Evolutionary conservation across 2,888 invertebrate genomes (phyloP).

Genomic region (Arge pagana): DNA sequence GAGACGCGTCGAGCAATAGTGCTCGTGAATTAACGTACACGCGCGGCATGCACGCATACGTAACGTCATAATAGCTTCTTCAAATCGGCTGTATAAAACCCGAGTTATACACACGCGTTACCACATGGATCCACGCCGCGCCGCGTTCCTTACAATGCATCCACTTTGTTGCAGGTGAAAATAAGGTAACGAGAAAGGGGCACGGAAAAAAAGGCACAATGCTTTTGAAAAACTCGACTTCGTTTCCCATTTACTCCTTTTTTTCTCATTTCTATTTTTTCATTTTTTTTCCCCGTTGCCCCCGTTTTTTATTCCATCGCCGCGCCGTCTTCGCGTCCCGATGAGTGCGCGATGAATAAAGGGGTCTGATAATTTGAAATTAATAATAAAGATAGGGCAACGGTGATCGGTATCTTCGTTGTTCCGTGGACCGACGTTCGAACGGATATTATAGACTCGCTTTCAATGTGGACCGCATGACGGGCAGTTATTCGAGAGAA

Average conservation of each 20-base stretch:
- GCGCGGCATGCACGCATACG: too few species aligned
- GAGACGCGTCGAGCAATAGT: slow-evolving; percentile 1
- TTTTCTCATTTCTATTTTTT: not conserved
- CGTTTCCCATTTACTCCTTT: too few species aligned
- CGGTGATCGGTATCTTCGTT: slow-evolving; percentile 14
- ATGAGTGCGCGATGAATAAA: slow-evolving; percentile 21
- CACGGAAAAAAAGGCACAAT: not conserved
- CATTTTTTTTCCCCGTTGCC: not conserved
- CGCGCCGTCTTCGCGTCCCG: too few species aligned
- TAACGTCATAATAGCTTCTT: too few species aligned
- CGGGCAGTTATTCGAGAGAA: slow-evolving; percentile 9
- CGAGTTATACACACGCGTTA: too few species aligned
- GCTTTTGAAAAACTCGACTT: slow-evolving; percentile 2
- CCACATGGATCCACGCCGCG: not conserved
- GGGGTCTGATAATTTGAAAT: slow-evolving; percentile 38
- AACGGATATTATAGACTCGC: slow-evolving; percentile 13
- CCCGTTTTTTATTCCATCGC: too few species aligned
- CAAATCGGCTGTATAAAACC: too few species aligned
- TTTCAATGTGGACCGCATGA: slow-evolving; percentile 12
- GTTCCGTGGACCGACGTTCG: slow-evolving; percentile 3
- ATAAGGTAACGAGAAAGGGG: not conserved
- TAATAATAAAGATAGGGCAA: slow-evolving; percentile 37
- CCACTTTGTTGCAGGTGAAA: not conserved
- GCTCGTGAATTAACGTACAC: too few species aligned
- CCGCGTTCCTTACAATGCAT: not conserved